phyloP scores from a whole-genome alignment of 1,140 invertebrate genomes.

The Pristionchus pacificus region DNA sequence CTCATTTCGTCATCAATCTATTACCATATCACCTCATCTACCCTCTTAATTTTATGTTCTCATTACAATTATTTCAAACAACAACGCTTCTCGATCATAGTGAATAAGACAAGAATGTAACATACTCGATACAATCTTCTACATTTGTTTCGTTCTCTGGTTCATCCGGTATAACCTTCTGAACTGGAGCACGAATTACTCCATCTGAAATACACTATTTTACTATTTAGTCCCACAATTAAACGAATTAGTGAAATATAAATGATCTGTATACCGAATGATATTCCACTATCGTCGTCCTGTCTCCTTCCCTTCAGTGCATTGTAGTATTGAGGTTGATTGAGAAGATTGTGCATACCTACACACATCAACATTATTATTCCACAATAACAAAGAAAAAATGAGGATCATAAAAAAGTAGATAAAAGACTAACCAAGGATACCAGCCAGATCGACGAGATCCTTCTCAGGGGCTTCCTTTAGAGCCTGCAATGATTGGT shows the following conservation, averaged over 20 bases:
- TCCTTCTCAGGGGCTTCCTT: conserved; percentile 87
- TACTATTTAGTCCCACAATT: background rate
- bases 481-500: conserved; percentile 71
- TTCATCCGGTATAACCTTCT: conserved; percentile 59
- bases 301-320: conserved; percentile 64
- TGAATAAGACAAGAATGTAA: no score
- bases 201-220: conserved; percentile 42
- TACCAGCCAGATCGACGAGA: conserved; percentile 95
- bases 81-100: no score
- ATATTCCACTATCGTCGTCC: conserved; percentile 54
- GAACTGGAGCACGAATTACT: conserved; percentile 55
- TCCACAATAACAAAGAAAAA: conserved; percentile 23
- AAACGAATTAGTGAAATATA: background rate
- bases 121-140: conserved; percentile 59
- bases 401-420: conserved; percentile 8
- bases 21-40: no score
- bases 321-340: conserved; percentile 98
- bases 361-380: conserved; percentile 62
- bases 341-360: conserved; percentile 99
- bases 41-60: no score
- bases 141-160: conserved; percentile 62
- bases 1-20: no score
- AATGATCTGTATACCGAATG: conserved; percentile 34
- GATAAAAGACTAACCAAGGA: conserved; percentile 50
- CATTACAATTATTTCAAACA: no score